Conservation (phyloP, 2,113 vertebrate genomes). For the Bubalus kerabau region DNA sequence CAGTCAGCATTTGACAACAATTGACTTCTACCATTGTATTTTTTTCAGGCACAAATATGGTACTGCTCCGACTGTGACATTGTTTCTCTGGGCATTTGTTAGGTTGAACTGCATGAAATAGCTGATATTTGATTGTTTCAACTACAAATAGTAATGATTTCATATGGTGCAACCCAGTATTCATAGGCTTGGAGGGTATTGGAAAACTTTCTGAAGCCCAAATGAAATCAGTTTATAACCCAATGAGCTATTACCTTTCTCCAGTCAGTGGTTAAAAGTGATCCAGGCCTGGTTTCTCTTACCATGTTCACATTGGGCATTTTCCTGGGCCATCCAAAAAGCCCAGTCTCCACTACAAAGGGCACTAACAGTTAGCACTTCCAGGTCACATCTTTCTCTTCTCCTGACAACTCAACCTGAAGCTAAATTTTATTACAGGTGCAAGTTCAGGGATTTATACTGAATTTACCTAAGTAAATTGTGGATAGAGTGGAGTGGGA, state of each 20-base stretch:
- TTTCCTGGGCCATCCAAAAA: background rate
- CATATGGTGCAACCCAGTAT: background rate
- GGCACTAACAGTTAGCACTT: background rate
- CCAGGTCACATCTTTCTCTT: background rate
- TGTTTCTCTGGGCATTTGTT: background rate
- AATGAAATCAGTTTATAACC: background rate
- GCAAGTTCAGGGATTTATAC: background rate
- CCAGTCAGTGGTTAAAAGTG: background rate
- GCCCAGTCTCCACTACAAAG: background rate
- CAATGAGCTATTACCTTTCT: background rate
- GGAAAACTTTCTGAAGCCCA: background rate
- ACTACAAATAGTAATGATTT: background rate
- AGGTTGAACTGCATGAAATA: background rate
- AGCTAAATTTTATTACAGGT: background rate
- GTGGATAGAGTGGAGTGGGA: background rate
- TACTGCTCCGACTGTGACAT: background rate
- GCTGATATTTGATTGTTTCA: background rate
- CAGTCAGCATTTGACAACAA: background rate
- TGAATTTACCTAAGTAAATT: background rate
- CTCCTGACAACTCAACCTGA: background rate
- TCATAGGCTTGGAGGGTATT: background rate
- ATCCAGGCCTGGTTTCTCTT: background rate
- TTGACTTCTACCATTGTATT: background rate
- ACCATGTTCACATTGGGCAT: background rate
- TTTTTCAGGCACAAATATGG: background rate